Evolutionary conservation across 2,797 vertebrate species (phyloP).

Genomic region (Anniella stebbinsi): DNA sequence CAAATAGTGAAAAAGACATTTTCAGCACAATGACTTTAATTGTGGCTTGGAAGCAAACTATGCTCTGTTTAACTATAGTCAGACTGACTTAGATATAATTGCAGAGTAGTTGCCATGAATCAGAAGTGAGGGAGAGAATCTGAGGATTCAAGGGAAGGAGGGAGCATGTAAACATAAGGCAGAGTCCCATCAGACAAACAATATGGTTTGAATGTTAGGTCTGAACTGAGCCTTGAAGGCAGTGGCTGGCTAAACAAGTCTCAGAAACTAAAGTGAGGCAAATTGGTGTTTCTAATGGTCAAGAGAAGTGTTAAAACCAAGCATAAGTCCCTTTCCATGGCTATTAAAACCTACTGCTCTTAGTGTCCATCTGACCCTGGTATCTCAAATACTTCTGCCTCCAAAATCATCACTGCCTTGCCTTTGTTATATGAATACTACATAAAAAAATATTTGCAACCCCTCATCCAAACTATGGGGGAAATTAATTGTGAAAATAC

Average conservation of each 20-base stretch:
- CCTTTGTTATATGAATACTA: background rate
- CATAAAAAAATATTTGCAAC: background rate
- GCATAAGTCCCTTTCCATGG: background rate
- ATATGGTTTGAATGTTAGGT: background rate
- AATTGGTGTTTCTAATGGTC: background rate
- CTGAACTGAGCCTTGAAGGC: background rate
- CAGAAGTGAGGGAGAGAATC: background rate
- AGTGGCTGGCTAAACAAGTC: background rate
- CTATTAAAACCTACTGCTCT: background rate
- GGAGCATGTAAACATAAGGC: background rate
- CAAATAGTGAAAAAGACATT: too few relatives aligned
- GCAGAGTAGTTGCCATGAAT: background rate
- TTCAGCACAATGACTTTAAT: too few relatives aligned
- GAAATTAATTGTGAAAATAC: background rate
- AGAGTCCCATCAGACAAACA: background rate
- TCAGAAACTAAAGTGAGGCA: background rate
- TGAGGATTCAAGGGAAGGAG: too few relatives aligned
- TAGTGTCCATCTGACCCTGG: background rate
- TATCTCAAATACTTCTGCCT: background rate
- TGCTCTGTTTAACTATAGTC: background rate
- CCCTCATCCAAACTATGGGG: background rate
- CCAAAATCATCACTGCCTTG: background rate
- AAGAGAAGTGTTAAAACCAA: background rate
- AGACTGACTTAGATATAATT: background rate
- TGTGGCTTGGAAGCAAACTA: too few relatives aligned